Base-by-base conservation (phyloP, 2,888 invertebrate genomes). In the Leucophenga montana region DNA sequence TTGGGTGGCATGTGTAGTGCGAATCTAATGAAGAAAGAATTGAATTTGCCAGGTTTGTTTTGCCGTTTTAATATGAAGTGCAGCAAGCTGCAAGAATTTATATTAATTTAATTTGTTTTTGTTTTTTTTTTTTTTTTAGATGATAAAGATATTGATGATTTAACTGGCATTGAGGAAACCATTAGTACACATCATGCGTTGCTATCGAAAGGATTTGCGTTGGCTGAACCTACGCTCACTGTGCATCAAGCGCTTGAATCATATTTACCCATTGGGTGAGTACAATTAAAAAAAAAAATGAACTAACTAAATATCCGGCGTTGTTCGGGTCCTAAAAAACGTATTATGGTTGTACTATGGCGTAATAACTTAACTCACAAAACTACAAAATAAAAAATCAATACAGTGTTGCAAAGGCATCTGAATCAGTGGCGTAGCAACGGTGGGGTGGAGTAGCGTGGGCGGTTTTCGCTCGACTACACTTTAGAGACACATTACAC, bases 161-260 rank as follows among this genome's bases (percentile, higher is more conserved):
- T 93, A 77, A 92, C 93, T 66, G 89, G 91, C 64, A 92, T 93
- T 33, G 95, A 95, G 88, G 93, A 94, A 53, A 89, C 89, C 1
- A 82, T 89, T 5, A 85, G 78, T 68, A 80, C 85, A 6, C 89
- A 89, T 89, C 92, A 94, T 20, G 89, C 92, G 6, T 90, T 99
- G 57, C 92, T 98, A 14, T 94, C 95, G 11, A 95, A 96, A 84
- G 98, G 98, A 20, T 93, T 98, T 78, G 96, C 97, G 13, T 91
- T 98, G 14, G 94, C 95, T 50, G 94, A 95, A 71, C 93, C 95
- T 0, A 83, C 87, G n/a, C 95, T 98, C 0, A 94, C 95, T 16
- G 94, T 98, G 66, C 93, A 94, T 82, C 96, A 98, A 90, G 95
- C 97, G 54, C 90, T 98, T 71, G 97, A 97, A 85, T 97, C 97